Percentiles rank a stretch among this genome's conserved stretches.
These are phyloP conservation scores for Ichneumon xanthorius DNA, from an alignment of 2,888 invertebrate species.

Conservation along the genomic window DNA sequence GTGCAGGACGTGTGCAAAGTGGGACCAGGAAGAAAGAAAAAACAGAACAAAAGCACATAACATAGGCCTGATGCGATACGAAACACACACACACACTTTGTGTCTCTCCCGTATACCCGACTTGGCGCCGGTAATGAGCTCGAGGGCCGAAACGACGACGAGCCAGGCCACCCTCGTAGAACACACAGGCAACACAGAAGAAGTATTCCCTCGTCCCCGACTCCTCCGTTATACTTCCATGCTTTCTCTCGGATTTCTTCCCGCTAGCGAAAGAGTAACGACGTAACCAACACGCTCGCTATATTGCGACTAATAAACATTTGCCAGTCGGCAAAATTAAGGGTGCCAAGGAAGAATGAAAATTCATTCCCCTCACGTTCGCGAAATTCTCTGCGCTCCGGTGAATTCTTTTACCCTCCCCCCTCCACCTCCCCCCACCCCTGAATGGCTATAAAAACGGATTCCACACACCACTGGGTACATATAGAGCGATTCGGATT, in stretches of 20 bases:
- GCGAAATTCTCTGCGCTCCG: conserved; percentile 46
- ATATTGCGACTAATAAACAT: conserved; percentile 57
- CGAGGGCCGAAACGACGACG: conserved; percentile 58
- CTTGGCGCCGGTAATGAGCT: conserved; percentile 67
- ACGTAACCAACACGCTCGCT: conserved; percentile 8
- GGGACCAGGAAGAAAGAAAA: conserved; percentile 10
- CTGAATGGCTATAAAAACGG: conserved; percentile 28
- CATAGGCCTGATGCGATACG: conserved; percentile 20
- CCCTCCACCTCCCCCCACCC: too few relatives aligned
- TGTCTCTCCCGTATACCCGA: conserved; percentile 47
- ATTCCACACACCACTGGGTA: conserved; percentile 30
- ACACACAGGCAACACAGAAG: conserved; percentile 22
- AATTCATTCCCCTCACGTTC: conserved; percentile 59
- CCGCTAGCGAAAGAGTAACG: conserved; percentile 26
- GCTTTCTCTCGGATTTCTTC: conserved; percentile 17
- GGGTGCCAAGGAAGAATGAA: conserved; percentile 35
- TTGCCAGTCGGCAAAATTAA: conserved; percentile 49
- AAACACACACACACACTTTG: conserved; percentile 29
- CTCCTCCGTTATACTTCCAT: conserved; percentile 24
- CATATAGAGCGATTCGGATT: conserved; percentile 19
- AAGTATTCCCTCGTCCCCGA: conserved; percentile 6
- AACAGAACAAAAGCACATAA: conserved; percentile 17
- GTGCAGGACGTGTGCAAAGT: conserved; percentile 19
- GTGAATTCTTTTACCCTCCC: conserved; percentile 17
- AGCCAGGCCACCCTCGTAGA: conserved; percentile 63